phyloP scores from a whole-genome alignment of 1,140 invertebrate species.

The Habropoda laboriosa region DNA sequence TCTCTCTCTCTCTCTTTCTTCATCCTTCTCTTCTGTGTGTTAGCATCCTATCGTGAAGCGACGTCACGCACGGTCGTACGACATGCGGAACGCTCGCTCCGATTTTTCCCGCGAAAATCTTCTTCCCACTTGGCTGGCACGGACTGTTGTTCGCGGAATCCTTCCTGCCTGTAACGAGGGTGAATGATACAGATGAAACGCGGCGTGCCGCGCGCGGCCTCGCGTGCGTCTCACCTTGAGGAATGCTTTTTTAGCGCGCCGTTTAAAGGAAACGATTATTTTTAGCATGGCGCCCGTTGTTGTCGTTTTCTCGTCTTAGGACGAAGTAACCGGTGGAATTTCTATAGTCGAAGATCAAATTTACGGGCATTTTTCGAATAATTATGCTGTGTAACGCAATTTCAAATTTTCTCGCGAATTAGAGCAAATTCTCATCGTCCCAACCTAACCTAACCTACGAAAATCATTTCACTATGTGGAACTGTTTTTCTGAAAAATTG shows the following conservation, averaged over 20 bases:
- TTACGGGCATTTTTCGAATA: no score
- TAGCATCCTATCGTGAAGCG: background rate
- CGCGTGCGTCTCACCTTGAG: slow-evolving; percentile 1
- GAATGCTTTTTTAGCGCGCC: background rate
- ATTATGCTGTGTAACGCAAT: no score
- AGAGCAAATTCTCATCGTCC: no score
- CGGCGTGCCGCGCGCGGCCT: background rate
- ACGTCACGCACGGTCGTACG: slow-evolving; percentile 15
- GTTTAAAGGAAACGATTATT: slow-evolving; percentile 22
- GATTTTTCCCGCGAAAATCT: background rate
- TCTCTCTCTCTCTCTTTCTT: no score
- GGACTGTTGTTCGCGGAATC: background rate
- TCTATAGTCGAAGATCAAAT: no score
- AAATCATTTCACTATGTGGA: no score
- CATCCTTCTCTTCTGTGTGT: no score
- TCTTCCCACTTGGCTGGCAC: background rate
- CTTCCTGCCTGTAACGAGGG: background rate
- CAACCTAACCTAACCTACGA: no score
- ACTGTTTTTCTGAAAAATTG: no score
- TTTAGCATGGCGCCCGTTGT: slow-evolving; percentile 6
- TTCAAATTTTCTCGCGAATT: no score
- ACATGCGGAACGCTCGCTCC: background rate
- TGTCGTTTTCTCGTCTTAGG: background rate
- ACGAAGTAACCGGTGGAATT: background rate
- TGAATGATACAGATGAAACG: slow-evolving; percentile 5